Evolutionary conservation across 2,113 vertebrate genomes (phyloP).

Genomic region (Arvicanthis niloticus): DNA sequence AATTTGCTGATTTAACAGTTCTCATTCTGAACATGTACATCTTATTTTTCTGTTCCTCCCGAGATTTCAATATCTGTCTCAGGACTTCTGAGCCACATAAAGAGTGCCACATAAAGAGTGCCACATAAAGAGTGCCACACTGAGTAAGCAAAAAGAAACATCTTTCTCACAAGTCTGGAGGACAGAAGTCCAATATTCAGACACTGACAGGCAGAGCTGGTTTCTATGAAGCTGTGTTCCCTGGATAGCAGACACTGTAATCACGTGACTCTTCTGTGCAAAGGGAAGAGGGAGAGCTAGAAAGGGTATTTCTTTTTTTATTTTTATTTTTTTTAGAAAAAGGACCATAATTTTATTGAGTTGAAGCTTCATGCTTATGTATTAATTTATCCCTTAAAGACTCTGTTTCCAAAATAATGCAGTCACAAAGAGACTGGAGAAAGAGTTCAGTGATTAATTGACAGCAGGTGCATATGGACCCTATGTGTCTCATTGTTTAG

Average conservation of each 20-base stretch:
- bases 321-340: not conserved
- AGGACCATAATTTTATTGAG: not conserved
- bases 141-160: not conserved
- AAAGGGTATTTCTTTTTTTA: not conserved
- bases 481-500: not conserved
- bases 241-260: not conserved
- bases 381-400: conserved; percentile 18
- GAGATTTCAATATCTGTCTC: not conserved
- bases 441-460: not conserved
- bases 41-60: not conserved
- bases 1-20: too few relatives aligned
- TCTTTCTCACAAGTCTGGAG: not conserved
- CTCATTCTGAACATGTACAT: not conserved
- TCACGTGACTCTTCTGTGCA: conserved; percentile 68
- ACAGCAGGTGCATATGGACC: not conserved
- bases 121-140: not conserved
- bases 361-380: not conserved
- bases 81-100: not conserved
- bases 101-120: not conserved
- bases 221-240: not conserved
- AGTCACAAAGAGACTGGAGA: not conserved
- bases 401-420: not conserved
- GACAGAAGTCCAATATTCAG: not conserved
- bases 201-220: too few relatives aligned
- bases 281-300: conserved; percentile 63